Evolutionary conservation across 2,797 vertebrate species (phyloP), one percentile per base, ranked within the genome.

Genomic region (Paguma larvata): DNA sequence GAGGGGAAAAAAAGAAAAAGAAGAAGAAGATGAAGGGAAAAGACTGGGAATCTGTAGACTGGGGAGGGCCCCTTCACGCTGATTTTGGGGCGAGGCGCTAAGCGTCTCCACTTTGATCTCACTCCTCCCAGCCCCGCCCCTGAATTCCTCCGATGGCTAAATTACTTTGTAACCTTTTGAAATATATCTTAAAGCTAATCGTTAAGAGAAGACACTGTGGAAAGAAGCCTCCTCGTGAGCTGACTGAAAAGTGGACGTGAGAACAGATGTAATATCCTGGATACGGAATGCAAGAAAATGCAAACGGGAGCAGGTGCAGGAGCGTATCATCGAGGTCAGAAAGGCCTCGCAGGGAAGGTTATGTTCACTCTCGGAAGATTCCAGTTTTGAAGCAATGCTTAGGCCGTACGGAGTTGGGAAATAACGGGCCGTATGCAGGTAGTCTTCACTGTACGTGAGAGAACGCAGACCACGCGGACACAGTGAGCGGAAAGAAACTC

Each of bases 141-240:
- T 72, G 34, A 90, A 77, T 82, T 85, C 90, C 85, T 94, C 48
- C 12, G 34, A 68, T 73, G 65, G 96, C 82, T 91, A 85, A 73
- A 89, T 77, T 67, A 96, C 65, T 85, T 68, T 48, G 25, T 16
- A 80, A 73, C 67, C 83, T 72, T 96, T 73, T 94, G 77, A 96
- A 93, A 93, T n/a, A n/a, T 46, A 63, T 41, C 86, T 96, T 92
- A 46, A 92, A 90, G 95, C 70, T 79, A 92, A 89, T 70, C 79
- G 77, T 46, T 83, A 27, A 2, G 59, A 80, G 70, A 85, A 85
- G 78, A 80, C 9, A 16, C 68, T 59, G 13, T 13, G 51, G 67
- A 88, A 86, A 59, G 83, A 67, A 91, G 78, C 82, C 88, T 34
- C 38, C 51, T 92, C 87, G 85, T 23, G 44, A 70, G 44, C 0